Conservation (phyloP, 92 coral and sea anemone genomes). For the Porites evermanni region DNA sequence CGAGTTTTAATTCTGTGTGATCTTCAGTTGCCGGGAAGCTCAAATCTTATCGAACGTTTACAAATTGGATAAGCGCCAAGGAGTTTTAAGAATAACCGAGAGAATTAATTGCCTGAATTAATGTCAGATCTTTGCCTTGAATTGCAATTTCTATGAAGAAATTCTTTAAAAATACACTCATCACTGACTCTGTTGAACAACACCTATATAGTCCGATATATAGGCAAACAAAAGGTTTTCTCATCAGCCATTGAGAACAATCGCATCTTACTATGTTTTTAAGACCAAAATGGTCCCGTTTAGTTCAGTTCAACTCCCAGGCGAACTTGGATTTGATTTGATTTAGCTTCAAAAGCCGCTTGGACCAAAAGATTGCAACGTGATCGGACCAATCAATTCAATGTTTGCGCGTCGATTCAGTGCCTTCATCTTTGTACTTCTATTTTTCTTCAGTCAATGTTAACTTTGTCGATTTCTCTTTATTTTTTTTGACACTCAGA, state of each 20-base stretch:
- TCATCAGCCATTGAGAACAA: slow-evolving; percentile 8
- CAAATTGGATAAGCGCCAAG: not conserved
- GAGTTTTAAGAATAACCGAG: not conserved
- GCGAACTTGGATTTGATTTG: not conserved
- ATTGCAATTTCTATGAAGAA: not conserved
- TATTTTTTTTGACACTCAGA: not conserved
- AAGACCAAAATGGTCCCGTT: slow-evolving; percentile 8
- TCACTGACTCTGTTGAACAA: not conserved
- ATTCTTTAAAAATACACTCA: not conserved
- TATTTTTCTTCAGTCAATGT: not conserved
- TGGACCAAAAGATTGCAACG: not conserved
- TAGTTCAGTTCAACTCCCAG: not conserved
- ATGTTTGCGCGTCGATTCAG: not conserved
- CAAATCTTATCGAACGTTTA: not conserved
- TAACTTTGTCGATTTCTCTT: slow-evolving; percentile 14
- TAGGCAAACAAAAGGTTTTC: not conserved
- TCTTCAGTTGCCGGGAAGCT: not conserved
- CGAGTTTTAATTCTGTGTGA: not conserved
- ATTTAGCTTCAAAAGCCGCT: not conserved
- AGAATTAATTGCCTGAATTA: slow-evolving; percentile 17
- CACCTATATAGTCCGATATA: not conserved
- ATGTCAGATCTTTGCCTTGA: not conserved
- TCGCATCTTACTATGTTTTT: not conserved
- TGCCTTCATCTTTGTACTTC: slow-evolving; percentile 1
- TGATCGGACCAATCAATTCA: not conserved